Evolutionary conservation across 2,888 invertebrate genomes (phyloP).

Genomic region (Tenthredo amoena): DNA sequence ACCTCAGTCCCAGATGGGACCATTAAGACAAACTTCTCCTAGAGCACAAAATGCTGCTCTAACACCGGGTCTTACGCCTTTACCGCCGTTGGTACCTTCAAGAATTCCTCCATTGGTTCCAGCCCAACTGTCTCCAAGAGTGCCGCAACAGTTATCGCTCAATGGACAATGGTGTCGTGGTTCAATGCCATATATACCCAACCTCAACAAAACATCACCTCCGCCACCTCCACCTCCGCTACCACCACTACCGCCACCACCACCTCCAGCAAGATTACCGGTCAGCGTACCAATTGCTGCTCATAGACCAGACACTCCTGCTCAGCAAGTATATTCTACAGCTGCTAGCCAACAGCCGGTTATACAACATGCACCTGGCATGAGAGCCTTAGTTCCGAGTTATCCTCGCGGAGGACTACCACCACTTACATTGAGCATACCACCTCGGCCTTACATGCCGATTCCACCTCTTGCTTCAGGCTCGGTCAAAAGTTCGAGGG

Average conservation of each 20-base stretch:
- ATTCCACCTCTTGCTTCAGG: slow-evolving; percentile 69
- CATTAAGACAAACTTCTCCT: slow-evolving; percentile 70
- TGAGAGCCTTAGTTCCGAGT: slow-evolving; percentile 73
- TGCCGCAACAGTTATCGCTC: slow-evolving; percentile 71
- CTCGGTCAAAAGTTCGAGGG: slow-evolving; percentile 68
- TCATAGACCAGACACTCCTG: slow-evolving; percentile 69
- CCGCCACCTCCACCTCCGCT: slow-evolving; percentile 66
- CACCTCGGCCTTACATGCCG: slow-evolving; percentile 74
- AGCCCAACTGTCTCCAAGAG: slow-evolving; percentile 65
- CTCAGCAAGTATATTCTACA: slow-evolving; percentile 74
- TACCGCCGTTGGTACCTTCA: slow-evolving; percentile 71
- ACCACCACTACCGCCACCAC: slow-evolving; percentile 57
- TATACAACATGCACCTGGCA: slow-evolving; percentile 75
- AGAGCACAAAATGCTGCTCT: slow-evolving; percentile 67
- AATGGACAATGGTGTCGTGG: slow-evolving; percentile 74
- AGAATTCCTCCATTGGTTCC: slow-evolving; percentile 69
- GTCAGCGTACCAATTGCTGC: slow-evolving; percentile 73
- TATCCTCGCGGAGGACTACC: slow-evolving; percentile 75
- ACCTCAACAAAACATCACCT: slow-evolving; percentile 64
- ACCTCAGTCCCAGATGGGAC: slow-evolving; percentile 71
- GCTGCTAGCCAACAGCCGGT: slow-evolving; percentile 75
- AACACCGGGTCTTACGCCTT: slow-evolving; percentile 59
- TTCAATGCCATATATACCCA: slow-evolving; percentile 63
- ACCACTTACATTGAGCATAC: slow-evolving; percentile 73
- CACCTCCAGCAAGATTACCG: slow-evolving; percentile 69